Percentiles rank a stretch among this genome's conserved stretches.
Evolutionary conservation across 2,888 invertebrate genomes (phyloP).

Genomic region (Mesoligia furuncula): DNA sequence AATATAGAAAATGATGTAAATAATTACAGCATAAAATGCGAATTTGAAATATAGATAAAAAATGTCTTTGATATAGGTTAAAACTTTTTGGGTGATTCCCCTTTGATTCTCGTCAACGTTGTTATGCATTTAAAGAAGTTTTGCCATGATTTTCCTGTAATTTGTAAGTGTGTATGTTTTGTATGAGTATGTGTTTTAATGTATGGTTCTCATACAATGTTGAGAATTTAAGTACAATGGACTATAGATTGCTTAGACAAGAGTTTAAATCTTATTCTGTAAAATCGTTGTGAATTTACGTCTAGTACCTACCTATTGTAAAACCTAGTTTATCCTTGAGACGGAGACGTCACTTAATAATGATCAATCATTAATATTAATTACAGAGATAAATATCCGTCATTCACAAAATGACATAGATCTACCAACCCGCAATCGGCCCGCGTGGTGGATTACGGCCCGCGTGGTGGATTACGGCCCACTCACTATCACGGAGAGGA

Average conservation of each 20-base stretch:
- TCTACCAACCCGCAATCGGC: neutral
- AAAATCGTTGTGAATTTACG: conserved; percentile 11
- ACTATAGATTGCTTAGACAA: conserved; percentile 10
- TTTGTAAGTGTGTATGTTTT: conserved; percentile 31
- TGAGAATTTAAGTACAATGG: conserved; percentile 45
- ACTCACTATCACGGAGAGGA: neutral
- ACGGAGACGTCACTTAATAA: no score
- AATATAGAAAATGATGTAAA: conserved; percentile 84
- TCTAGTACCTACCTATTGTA: neutral
- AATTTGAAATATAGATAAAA: conserved; percentile 84
- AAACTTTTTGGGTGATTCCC: conserved; percentile 71
- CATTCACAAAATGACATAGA: neutral
- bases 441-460: neutral
- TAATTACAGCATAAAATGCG: conserved; percentile 81
- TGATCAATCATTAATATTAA: neutral
- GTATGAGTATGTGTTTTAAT: conserved; percentile 17
- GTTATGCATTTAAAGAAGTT: conserved; percentile 61
- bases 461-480: neutral
- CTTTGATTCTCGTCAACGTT: conserved; percentile 63
- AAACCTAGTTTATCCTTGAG: neutral
- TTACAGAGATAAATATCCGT: neutral
- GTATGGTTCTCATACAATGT: conserved; percentile 33
- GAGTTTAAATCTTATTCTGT: conserved; percentile 11
- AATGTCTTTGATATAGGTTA: conserved; percentile 80
- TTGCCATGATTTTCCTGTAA: conserved; percentile 50